Percentiles rank a stretch among this genome's conserved stretches.
phyloP scores from a whole-genome alignment of 2,888 invertebrate species.

The Synanthedon myopaeformis region DNA sequence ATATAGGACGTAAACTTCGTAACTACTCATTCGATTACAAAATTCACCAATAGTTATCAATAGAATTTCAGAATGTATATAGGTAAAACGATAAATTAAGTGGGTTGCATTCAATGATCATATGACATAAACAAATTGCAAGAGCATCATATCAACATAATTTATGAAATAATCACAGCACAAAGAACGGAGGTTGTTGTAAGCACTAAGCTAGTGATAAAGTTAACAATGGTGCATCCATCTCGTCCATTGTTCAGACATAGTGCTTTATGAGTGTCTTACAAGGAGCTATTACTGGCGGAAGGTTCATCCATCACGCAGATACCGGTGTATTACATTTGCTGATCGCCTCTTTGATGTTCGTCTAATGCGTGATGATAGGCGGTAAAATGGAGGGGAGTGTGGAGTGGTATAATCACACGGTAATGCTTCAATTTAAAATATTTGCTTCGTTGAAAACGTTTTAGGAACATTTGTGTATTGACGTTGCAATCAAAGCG shows the following conservation, averaged over 20 bases:
- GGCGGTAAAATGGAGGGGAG: constrained; percentile 1
- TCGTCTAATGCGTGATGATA: constrained; percentile 29
- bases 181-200: neutral
- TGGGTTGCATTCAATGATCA: too few relatives aligned
- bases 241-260: constrained; percentile 3
- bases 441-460: too few relatives aligned
- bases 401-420: neutral
- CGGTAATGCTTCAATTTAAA: too few relatives aligned
- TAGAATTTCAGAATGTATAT: too few relatives aligned
- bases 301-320: constrained; percentile 15
- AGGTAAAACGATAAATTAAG: too few relatives aligned
- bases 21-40: too few relatives aligned
- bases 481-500: too few relatives aligned
- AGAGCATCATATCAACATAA: too few relatives aligned
- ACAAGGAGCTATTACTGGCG: constrained; percentile 4
- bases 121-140: too few relatives aligned
- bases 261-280: constrained; percentile 7
- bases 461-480: too few relatives aligned
- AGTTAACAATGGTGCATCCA: neutral
- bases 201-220: neutral
- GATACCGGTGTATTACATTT: constrained; percentile 14
- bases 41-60: too few relatives aligned
- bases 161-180: neutral
- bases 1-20: too few relatives aligned
- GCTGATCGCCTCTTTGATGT: constrained; percentile 25